Percentiles rank a stretch among this genome's conserved stretches.
Conservation (phyloP, 2,113 vertebrate genomes). For the Oncorhynchus kisutch region DNA sequence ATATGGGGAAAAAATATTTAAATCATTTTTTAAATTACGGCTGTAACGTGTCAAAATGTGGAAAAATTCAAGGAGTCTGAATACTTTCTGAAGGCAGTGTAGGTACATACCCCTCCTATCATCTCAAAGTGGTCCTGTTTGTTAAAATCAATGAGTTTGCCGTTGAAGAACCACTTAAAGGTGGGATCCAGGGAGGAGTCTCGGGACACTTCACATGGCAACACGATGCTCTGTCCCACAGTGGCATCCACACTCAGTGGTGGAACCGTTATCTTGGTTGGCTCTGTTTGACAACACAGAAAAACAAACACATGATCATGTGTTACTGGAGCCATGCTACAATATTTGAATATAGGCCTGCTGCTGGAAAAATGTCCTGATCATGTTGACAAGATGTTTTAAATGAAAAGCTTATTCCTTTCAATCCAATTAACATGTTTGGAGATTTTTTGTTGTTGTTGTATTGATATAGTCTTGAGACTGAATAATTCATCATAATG, state of each 20-base stretch:
- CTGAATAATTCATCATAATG: constrained; percentile 57
- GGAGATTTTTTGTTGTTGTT: constrained; percentile 1
- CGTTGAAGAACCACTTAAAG: constrained; percentile 87
- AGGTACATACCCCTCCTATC: constrained; percentile 82
- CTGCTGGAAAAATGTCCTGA: constrained; percentile 39
- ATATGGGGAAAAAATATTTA: no score
- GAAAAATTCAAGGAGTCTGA: no score
- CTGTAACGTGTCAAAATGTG: no score
- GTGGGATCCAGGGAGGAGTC: constrained; percentile 76
- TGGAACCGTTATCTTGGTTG: constrained; percentile 77
- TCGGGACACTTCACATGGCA: constrained; percentile 84
- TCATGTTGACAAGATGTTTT: constrained; percentile 36
- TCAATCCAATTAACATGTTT: constrained; percentile 31
- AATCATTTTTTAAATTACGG: no score
- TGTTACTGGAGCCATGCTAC: constrained; percentile 14
- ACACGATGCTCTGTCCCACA: constrained; percentile 85
- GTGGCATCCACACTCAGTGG: constrained; percentile 83
- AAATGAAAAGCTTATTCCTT: constrained; percentile 31
- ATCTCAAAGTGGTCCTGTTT: constrained; percentile 84
- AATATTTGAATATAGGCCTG: constrained; percentile 1
- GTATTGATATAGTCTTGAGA: constrained; percentile 12
- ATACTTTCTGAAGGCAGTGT: no score
- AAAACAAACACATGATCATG: not conserved
- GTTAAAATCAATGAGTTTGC: constrained; percentile 78
- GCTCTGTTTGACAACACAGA: constrained; percentile 71